phyloP scores from a whole-genome alignment of 92 coral and sea anemone species.

The Zoanthus gigantus region DNA sequence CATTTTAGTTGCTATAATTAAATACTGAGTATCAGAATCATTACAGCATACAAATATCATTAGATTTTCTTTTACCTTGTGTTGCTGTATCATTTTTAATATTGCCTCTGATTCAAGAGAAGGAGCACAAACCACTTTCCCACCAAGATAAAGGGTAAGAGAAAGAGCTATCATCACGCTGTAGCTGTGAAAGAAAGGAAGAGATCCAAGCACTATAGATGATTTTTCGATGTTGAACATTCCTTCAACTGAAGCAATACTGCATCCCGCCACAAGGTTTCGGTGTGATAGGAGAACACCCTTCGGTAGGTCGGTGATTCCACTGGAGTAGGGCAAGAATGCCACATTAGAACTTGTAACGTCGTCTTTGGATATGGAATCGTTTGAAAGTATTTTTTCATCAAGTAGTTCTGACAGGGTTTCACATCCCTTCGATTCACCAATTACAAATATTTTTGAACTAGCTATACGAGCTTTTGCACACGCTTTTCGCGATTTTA shows the following conservation, averaged over 20 bases:
- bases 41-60: too few relatives aligned
- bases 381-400: slow-evolving; percentile 66
- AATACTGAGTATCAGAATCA: too few relatives aligned
- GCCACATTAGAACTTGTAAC: slow-evolving; percentile 66
- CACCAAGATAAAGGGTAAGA: slow-evolving; percentile 45
- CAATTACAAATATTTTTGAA: slow-evolving; percentile 66
- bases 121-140: slow-evolving; percentile 60
- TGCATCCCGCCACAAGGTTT: slow-evolving; percentile 62
- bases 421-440: slow-evolving; percentile 75
- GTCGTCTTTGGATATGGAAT: slow-evolving; percentile 29
- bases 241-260: slow-evolving; percentile 9
- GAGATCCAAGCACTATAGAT: slow-evolving; percentile 54
- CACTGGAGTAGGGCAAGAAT: slow-evolving; percentile 80
- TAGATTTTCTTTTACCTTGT: slow-evolving; percentile 58
- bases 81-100: slow-evolving; percentile 69
- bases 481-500: slow-evolving; percentile 70
- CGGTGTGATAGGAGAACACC: slow-evolving; percentile 88
- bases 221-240: slow-evolving; percentile 24
- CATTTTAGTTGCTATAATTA: too few relatives aligned
- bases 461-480: slow-evolving; percentile 48
- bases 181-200: slow-evolving; percentile 73
- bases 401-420: slow-evolving; percentile 70
- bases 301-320: slow-evolving; percentile 86
- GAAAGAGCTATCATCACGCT: slow-evolving; percentile 61
- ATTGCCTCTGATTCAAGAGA: slow-evolving; percentile 64